Evolutionary conservation across 2,113 vertebrate species (phyloP).

Genomic region (Corvus cornix): DNA sequence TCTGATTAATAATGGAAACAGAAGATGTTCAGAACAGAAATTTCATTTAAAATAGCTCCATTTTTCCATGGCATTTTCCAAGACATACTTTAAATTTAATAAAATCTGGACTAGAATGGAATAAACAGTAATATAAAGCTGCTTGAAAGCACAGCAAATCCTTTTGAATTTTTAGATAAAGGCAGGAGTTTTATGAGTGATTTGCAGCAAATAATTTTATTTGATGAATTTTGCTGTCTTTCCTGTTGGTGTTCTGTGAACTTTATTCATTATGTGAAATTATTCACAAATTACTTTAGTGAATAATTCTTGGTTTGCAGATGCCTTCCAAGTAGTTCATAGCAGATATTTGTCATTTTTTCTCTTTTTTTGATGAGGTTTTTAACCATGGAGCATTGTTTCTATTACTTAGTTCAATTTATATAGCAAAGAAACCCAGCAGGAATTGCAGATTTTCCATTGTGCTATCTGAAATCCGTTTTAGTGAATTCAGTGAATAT

Average conservation of each 20-base stretch:
- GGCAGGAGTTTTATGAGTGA: background rate
- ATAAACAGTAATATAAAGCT: background rate
- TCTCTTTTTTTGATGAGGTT: background rate
- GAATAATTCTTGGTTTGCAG: constrained; percentile 1
- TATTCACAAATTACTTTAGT: background rate
- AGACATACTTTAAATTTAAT: background rate
- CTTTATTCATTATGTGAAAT: constrained; percentile 25
- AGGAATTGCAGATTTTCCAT: background rate
- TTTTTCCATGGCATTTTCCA: background rate
- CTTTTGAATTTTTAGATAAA: background rate
- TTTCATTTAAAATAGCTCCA: background rate
- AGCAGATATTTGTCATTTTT: background rate
- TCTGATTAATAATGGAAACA: background rate
- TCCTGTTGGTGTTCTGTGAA: background rate
- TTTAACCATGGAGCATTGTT: background rate
- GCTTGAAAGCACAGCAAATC: background rate
- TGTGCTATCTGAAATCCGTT: constrained; percentile 4
- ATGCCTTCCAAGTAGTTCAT: background rate
- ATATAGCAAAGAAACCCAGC: background rate
- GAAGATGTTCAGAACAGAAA: background rate
- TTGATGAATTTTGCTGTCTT: constrained; percentile 8
- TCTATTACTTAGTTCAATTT: constrained; percentile 8
- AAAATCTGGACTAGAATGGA: background rate
- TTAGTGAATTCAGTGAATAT: background rate
- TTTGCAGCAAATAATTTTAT: constrained; percentile 24